Evolutionary conservation across 2,888 invertebrate species (phyloP).

Genomic region (Cephalotes varians): DNA sequence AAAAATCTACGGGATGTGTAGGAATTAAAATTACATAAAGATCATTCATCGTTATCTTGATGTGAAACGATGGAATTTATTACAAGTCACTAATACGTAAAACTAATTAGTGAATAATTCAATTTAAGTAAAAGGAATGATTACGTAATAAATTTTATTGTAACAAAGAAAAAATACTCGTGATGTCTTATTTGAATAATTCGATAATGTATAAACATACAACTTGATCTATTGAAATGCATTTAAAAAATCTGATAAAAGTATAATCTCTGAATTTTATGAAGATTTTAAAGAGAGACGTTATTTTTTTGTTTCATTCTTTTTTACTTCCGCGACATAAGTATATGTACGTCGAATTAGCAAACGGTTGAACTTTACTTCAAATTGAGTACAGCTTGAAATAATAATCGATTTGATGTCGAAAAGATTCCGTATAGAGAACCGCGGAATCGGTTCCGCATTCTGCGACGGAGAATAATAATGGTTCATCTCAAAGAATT

Average conservation of each 20-base stretch:
- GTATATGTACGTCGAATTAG: constrained; percentile 7
- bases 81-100: constrained; percentile 11
- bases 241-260: not conserved
- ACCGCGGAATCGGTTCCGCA: constrained; percentile 52
- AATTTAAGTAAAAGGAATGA: not conserved
- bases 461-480: constrained; percentile 55
- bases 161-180: not conserved
- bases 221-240: not conserved
- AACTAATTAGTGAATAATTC: constrained; percentile 23
- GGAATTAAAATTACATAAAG: constrained; percentile 31
- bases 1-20: constrained; percentile 18
- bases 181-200: not conserved
- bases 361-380: constrained; percentile 2
- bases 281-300: constrained; percentile 3
- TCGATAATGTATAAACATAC: not conserved
- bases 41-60: constrained; percentile 14
- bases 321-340: not conserved
- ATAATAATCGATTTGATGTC: constrained; percentile 42
- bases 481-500: constrained; percentile 70
- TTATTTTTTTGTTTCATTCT: not conserved
- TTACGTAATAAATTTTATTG: too few species aligned
- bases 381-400: constrained; percentile 26
- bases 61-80: not conserved
- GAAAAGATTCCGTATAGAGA: constrained; percentile 36
- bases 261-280: not conserved